Evolutionary conservation across 2,797 vertebrate genomes (phyloP), one percentile per base, ranked within the genome.

Genomic region (Argentina silus): DNA sequence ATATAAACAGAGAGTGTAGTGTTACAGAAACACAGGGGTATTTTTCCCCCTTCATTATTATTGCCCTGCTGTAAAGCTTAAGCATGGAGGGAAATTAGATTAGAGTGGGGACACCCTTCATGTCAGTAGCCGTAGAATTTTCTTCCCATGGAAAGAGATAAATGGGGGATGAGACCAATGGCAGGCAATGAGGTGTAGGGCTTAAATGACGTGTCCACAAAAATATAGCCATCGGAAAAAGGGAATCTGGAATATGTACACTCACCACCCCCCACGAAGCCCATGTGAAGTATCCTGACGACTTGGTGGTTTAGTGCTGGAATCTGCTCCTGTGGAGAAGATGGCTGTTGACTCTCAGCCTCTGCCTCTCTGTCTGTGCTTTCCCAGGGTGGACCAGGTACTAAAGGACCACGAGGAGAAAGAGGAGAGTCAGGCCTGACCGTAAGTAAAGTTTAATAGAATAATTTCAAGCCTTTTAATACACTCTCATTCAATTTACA

Each of bases 401-500:
- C 94, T 78, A 99, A 98, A 91, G 98, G 98, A 78, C 93, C 97
- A 60, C 93, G 98, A 92, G 98, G 98, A 84, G 97, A 99, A 83
- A 95, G 96, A 90, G 98, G 98, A 79, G 90, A 94, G 73, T 80
- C 76, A 7, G 98, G 98, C 75, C 90, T 92, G 8, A 6, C 92
- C 82, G 98, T 99, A 93, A 98, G 96, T 95, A 82, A 65, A 70
- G 21, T 73, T 27, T 59, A 36, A 36, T n/a, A 12, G 66, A 57
- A 59, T 69, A 42, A 63, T 10, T 76, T 67, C 53, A 21, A 69
- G 6, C 42, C 17, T 2, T n/a, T 57, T 69, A 61, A 14, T 14
- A 36, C 2, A 15, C 17, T 45, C 0, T 55, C 45, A 50, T 66
- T 3, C 48, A 15, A 43, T 43, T 72, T 68, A 61, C 73, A 61